phyloP scores from a whole-genome alignment of 2,113 vertebrate species.

The Clarias gariepinus region DNA sequence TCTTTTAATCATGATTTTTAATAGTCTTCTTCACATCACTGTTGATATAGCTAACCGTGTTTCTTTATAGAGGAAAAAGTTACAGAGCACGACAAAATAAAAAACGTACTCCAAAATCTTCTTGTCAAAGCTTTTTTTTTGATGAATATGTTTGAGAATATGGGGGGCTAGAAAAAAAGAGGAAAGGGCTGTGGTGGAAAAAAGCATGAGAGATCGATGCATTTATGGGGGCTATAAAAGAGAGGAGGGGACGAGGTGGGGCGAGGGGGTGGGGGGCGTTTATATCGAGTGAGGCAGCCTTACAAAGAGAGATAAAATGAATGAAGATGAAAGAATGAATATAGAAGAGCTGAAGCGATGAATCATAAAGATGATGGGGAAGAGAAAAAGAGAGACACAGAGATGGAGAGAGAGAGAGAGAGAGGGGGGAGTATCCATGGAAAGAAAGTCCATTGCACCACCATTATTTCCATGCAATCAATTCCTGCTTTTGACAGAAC shows the following conservation, averaged over 20 bases:
- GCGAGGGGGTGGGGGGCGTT: conserved; percentile 7
- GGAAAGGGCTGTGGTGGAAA: background rate
- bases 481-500: conserved; percentile 68
- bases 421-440: conserved; percentile 36
- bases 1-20: conserved; percentile 65
- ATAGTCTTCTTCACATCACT: conserved; percentile 75
- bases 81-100: conserved; percentile 81
- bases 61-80: conserved; percentile 82
- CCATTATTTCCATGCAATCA: conserved; percentile 72
- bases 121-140: conserved; percentile 31
- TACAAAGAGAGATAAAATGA: conserved; percentile 30
- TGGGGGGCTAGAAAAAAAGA: background rate
- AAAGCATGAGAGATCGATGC: conserved; percentile 9
- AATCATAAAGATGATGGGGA: conserved; percentile 41
- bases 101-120: conserved; percentile 61
- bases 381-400: conserved; percentile 42
- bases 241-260: background rate
- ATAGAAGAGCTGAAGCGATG: conserved; percentile 32
- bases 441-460: conserved; percentile 67
- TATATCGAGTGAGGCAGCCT: conserved; percentile 44
- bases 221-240: conserved; percentile 41
- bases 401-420: conserved; percentile 18
- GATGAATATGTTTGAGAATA: background rate
- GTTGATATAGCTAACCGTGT: conserved; percentile 82
- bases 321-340: conserved; percentile 44